Conservation (phyloP, 2,888 invertebrate genomes). For the Drosophila koepferae region DNA sequence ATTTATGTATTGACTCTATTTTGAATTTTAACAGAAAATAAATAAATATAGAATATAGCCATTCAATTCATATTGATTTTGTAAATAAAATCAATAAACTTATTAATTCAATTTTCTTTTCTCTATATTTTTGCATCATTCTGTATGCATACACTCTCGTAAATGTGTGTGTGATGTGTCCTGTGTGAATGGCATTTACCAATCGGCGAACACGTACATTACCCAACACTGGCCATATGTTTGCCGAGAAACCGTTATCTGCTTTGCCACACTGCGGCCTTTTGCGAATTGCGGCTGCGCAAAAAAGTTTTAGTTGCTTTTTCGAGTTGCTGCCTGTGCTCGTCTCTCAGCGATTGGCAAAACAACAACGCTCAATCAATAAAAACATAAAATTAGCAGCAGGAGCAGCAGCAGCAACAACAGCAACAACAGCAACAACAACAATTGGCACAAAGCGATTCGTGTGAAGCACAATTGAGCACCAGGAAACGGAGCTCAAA, state of each 20-base stretch:
- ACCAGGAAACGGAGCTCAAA: conserved; percentile 13
- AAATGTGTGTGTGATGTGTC: background rate
- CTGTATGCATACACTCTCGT: background rate
- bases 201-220: background rate
- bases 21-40: too few relatives aligned
- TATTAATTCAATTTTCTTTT: background rate
- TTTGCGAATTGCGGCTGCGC: conserved; percentile 46
- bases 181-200: background rate
- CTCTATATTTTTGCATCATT: background rate
- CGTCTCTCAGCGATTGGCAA: conserved; percentile 31
- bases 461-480: conserved; percentile 16
- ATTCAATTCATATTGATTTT: too few relatives aligned
- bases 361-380: conserved; percentile 73
- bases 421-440: conserved; percentile 32
- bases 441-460: conserved; percentile 40
- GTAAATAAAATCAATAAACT: background rate
- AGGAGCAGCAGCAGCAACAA: conserved; percentile 51
- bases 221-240: conserved; percentile 15
- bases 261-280: conserved; percentile 18
- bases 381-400: conserved; percentile 76
- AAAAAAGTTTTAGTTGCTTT: conserved; percentile 27
- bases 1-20: too few relatives aligned
- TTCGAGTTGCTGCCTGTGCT: conserved; percentile 34
- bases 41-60: too few relatives aligned
- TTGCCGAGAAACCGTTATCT: conserved; percentile 20